These are phyloP conservation scores for Camelus bactrianus DNA, from an alignment of 2,113 vertebrate species.

Conservation along the genomic window DNA sequence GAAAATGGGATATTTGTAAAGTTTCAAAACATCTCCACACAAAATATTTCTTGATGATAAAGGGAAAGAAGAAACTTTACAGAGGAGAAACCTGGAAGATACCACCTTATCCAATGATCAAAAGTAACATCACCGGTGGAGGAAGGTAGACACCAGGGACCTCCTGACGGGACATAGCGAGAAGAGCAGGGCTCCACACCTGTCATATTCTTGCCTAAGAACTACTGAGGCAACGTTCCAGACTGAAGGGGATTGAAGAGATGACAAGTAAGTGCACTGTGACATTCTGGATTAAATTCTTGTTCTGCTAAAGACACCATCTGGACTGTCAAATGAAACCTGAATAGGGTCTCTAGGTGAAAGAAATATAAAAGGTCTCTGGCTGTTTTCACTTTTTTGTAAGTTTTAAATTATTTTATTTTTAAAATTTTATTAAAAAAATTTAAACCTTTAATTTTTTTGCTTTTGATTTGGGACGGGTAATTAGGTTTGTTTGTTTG, in stretches of 20 bases:
- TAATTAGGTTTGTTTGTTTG: no score
- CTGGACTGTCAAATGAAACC: background rate
- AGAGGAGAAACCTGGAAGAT: background rate
- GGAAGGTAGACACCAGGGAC: background rate
- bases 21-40: background rate
- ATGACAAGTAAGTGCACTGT: background rate
- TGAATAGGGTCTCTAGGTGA: background rate
- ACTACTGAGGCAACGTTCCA: background rate
- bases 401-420: conserved; percentile 35
- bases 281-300: background rate
- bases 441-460: no score
- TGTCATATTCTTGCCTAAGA: background rate
- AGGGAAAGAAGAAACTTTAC: background rate
- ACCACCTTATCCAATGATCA: background rate
- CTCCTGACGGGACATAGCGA: background rate
- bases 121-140: background rate
- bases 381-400: background rate
- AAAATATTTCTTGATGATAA: conserved; percentile 10
- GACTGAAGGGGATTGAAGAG: background rate
- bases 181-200: background rate
- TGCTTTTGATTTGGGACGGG: no score
- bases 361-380: background rate
- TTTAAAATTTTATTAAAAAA: no score
- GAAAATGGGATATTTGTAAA: background rate
- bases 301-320: background rate